A percentile compares a stretch with the other conserved stretches of the same genome.
Conservation (phyloP, 92 coral and sea anemone species). For the Plumapathes pennacea region DNA sequence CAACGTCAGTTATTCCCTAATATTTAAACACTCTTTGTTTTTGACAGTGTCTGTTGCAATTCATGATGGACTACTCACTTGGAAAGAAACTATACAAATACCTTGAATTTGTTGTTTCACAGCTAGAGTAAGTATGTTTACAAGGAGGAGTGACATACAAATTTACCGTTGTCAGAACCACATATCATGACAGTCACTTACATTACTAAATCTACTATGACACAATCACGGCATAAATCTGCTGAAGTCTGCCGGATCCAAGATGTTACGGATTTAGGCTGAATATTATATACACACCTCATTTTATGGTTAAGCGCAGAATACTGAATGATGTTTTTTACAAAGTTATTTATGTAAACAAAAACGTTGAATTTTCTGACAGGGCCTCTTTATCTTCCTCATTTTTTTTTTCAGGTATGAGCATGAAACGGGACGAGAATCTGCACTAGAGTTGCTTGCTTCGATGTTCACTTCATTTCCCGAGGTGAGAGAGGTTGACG, state of each 20-base stretch:
- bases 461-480: conserved; percentile 82
- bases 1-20: background rate
- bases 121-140: conserved; percentile 69
- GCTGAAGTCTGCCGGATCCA: no score
- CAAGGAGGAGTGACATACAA: no score
- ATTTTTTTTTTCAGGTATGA: conserved; percentile 65
- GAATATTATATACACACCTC: no score
- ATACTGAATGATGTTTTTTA: no score
- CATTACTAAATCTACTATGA: no score
- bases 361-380: no score
- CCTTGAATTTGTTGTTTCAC: conserved; percentile 87
- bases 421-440: conserved; percentile 88
- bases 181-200: no score
- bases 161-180: no score
- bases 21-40: background rate
- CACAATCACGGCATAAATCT: no score
- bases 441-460: conserved; percentile 85
- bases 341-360: no score
- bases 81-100: conserved; percentile 83
- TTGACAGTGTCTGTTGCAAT: conserved; percentile 66
- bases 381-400: background rate
- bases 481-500: conserved; percentile 70
- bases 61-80: conserved; percentile 87
- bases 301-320: no score
- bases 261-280: no score